Conservation (phyloP, 1,140 invertebrate genomes). For the Stegodyphus dumicola region DNA sequence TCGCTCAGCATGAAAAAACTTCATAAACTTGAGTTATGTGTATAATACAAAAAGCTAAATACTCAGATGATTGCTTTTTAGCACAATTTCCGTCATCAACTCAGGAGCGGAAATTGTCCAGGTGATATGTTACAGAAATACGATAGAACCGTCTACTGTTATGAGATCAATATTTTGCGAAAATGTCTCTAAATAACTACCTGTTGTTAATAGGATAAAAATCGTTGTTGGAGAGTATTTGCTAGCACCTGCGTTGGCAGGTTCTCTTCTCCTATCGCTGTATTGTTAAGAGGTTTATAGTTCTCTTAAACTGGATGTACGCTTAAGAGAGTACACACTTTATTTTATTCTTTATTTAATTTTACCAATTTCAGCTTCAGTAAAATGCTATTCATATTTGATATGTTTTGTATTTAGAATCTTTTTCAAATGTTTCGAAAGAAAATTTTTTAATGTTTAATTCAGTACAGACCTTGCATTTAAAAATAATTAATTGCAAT, state of each 20-base stretch:
- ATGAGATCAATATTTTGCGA: slow-evolving; percentile 43
- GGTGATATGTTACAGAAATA: slow-evolving; percentile 8
- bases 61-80: slow-evolving; percentile 53
- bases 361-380: not conserved
- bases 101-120: slow-evolving; percentile 53
- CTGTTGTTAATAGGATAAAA: slow-evolving; percentile 27
- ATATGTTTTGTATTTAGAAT: not conserved
- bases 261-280: not conserved
- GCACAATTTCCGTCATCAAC: slow-evolving; percentile 53
- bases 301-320: not conserved
- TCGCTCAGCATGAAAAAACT: slow-evolving; percentile 43
- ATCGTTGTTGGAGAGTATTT: not conserved
- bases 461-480: too few relatives aligned
- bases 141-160: not conserved
- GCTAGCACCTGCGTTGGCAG: too few relatives aligned
- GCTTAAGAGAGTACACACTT: too few relatives aligned
- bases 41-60: slow-evolving; percentile 2
- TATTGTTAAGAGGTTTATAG: not conserved
- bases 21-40: not conserved
- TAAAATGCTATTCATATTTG: not conserved
- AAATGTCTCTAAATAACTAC: slow-evolving; percentile 50
- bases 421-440: too few relatives aligned
- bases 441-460: too few relatives aligned
- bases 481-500: too few relatives aligned
- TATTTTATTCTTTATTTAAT: not conserved